Evolutionary conservation across 2,888 invertebrate genomes (phyloP).

Genomic region (Auanema freiburgensis): DNA sequence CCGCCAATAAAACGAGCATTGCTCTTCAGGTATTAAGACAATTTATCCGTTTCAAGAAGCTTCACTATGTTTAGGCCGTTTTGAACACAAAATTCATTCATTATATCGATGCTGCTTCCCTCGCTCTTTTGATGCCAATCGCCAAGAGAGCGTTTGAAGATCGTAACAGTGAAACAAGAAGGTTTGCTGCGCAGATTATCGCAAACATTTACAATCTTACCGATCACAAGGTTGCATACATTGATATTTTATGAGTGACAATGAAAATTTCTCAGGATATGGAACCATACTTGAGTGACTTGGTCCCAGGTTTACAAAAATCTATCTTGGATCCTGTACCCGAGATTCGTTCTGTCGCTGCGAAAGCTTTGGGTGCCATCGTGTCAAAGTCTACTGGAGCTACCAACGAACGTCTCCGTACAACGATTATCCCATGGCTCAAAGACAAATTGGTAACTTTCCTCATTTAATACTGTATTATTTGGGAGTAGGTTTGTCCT

Average conservation of each 20-base stretch:
- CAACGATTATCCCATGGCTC: conserved; percentile 90
- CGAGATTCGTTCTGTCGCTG: conserved; percentile 92
- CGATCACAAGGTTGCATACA: conserved; percentile 78
- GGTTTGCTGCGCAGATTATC: conserved; percentile 99
- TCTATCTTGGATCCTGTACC: conserved; percentile 96
- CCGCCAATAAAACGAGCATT: conserved; percentile 81
- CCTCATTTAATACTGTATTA: background rate
- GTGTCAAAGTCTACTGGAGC: conserved; percentile 47
- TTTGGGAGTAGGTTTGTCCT: conserved; percentile 74
- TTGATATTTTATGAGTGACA: background rate
- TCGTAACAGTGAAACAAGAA: conserved; percentile 93
- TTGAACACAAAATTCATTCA: conserved; percentile 82
- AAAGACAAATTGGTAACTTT: conserved; percentile 87
- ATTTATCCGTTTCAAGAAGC: background rate
- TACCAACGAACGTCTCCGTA: conserved; percentile 82
- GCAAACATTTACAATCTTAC: conserved; percentile 99
- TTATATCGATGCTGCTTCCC: conserved; percentile 96
- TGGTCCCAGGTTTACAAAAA: conserved; percentile 92
- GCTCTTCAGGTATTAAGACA: conserved; percentile 19
- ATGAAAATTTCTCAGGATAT: conserved; percentile 73
- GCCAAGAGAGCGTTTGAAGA: conserved; percentile 96
- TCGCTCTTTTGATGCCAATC: conserved; percentile 98
- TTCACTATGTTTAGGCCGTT: conserved; percentile 25
- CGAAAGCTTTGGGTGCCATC: conserved; percentile 73
- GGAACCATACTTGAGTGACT: conserved; percentile 89